phyloP scores from a whole-genome alignment of 2,113 vertebrate species.

The Petromus typicus region DNA sequence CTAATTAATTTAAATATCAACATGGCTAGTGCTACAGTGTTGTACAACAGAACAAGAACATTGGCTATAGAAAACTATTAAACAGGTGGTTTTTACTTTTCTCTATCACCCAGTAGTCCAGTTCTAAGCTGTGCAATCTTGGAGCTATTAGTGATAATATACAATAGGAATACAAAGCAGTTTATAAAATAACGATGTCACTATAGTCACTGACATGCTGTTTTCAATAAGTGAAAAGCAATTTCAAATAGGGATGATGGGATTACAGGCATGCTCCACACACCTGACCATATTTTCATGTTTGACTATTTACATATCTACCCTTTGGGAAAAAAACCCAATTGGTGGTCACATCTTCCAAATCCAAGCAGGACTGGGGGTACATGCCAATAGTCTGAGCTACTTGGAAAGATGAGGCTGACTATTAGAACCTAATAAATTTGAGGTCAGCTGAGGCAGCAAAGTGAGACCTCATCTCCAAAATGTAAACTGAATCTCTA shows the following conservation, averaged over 20 bases:
- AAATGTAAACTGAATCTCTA: background rate
- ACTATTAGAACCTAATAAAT: background rate
- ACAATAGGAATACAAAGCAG: background rate
- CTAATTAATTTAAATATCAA: background rate
- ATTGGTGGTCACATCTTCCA: background rate
- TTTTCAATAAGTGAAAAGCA: background rate
- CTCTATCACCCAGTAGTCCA: background rate
- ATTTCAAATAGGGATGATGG: background rate
- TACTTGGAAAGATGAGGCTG: background rate
- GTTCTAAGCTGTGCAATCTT: background rate
- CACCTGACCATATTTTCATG: background rate
- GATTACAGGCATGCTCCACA: background rate
- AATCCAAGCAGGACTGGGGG: background rate
- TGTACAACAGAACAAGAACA: conserved; percentile 12
- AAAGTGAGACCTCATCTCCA: background rate
- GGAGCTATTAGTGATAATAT: background rate
- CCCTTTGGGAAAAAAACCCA: background rate
- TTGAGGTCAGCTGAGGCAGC: background rate
- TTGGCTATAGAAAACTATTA: background rate
- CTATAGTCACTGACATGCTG: background rate
- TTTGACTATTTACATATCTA: background rate
- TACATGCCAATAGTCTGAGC: background rate
- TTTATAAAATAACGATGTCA: background rate
- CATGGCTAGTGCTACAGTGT: background rate
- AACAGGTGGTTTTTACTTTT: background rate